A percentile compares a stretch with the other conserved stretches of the same genome.
phyloP scores from a whole-genome alignment of 2,888 invertebrate species.

The Gymnosoma rotundatum region DNA sequence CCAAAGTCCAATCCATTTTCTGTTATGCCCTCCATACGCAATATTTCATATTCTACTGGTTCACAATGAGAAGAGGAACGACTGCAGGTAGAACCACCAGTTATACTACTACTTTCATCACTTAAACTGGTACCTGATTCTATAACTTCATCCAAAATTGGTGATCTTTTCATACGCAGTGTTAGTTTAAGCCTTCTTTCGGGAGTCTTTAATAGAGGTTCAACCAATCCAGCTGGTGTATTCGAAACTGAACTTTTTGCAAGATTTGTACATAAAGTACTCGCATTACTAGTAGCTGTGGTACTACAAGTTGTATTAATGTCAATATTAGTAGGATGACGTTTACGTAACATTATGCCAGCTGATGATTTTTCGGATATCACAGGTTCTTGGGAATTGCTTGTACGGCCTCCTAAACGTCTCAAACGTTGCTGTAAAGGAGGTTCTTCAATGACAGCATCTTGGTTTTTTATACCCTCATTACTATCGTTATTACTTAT shows the following conservation, averaged over 20 bases:
- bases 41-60: conserved; percentile 91
- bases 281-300: conserved; percentile 46
- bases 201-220: conserved; percentile 80
- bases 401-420: conserved; percentile 36
- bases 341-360: conserved; percentile 72
- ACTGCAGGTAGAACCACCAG: conserved; percentile 79
- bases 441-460: conserved; percentile 31
- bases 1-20: conserved; percentile 80
- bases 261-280: conserved; percentile 24
- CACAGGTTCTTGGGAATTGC: conserved; percentile 59
- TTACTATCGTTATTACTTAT: conserved; percentile 49
- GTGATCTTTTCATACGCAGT: conserved; percentile 93
- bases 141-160: conserved; percentile 91
- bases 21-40: conserved; percentile 89
- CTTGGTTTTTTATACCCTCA: conserved; percentile 43
- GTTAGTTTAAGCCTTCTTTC: conserved; percentile 88
- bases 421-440: conserved; percentile 58
- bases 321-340: conserved; percentile 68
- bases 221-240: conserved; percentile 79
- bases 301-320: conserved; percentile 28
- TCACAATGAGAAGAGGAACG: conserved; percentile 76
- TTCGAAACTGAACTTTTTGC: conserved; percentile 32
- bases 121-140: conserved; percentile 89
- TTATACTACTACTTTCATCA: conserved; percentile 83
- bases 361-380: conserved; percentile 54